Percentiles rank a stretch among this genome's conserved stretches.
Conservation (phyloP, 2,797 vertebrate genomes). For the Enoplosus armatus region DNA sequence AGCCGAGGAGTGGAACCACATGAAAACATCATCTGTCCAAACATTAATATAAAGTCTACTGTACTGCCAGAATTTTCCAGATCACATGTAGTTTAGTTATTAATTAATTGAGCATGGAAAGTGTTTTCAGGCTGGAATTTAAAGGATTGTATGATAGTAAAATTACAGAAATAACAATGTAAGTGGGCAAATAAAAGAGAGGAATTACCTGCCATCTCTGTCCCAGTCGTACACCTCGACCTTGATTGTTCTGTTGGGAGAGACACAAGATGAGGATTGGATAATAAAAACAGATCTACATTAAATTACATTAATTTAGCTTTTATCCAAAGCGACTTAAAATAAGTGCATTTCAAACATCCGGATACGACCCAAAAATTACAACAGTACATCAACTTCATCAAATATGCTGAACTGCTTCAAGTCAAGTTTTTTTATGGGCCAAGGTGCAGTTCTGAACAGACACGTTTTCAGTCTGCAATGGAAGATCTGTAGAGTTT, state of each 20-base stretch:
- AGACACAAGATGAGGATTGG: conserved; percentile 24
- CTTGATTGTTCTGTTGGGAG: conserved; percentile 88
- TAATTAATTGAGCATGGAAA: not conserved
- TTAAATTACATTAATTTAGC: too few relatives aligned
- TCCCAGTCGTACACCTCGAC: conserved; percentile 94
- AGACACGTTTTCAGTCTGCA: too few relatives aligned
- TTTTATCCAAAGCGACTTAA: too few relatives aligned
- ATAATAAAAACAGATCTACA: not conserved
- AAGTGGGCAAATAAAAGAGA: not conserved
- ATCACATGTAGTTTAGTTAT: not conserved
- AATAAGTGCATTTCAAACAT: too few relatives aligned
- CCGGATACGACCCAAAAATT: too few relatives aligned
- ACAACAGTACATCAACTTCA: too few relatives aligned
- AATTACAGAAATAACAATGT: not conserved
- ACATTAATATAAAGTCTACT: not conserved
- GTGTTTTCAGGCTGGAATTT: not conserved
- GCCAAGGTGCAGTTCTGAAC: too few relatives aligned
- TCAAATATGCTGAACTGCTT: too few relatives aligned
- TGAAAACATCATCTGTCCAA: not conserved
- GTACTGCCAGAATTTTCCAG: not conserved
- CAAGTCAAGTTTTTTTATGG: too few relatives aligned
- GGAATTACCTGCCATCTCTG: conserved; percentile 90
- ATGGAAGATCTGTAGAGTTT: too few relatives aligned
- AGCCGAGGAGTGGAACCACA: not conserved
- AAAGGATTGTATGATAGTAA: not conserved